Percentiles rank a stretch among this genome's conserved stretches.
phyloP scores from a whole-genome alignment of 2,888 invertebrate genomes.

The Cepaea hortensis region DNA sequence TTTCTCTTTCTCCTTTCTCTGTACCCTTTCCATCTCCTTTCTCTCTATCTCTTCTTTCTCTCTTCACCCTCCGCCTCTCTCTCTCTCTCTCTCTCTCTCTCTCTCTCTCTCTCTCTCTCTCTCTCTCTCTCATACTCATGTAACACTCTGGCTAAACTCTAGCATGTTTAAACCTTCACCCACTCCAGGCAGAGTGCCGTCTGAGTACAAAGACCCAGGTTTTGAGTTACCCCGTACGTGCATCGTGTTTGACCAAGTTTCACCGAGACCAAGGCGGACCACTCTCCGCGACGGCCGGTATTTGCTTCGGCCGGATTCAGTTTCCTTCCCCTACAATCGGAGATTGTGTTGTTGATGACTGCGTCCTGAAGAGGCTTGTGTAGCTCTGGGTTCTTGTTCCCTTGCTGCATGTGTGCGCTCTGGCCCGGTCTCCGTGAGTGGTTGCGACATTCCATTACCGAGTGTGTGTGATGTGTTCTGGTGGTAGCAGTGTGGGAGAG shows the following conservation, averaged over 20 bases:
- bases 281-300: constrained; percentile 23
- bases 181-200: background rate
- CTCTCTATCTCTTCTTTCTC: background rate
- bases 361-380: constrained; percentile 2
- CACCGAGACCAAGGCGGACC: background rate
- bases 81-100: no score
- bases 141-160: no score
- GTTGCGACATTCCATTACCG: constrained; percentile 8
- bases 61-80: no score
- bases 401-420: background rate
- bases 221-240: constrained; percentile 23
- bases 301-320: constrained; percentile 20
- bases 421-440: background rate
- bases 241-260: constrained; percentile 31
- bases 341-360: constrained; percentile 21
- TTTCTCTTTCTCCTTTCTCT: background rate
- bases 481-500: background rate
- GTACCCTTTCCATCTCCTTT: background rate
- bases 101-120: no score
- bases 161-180: background rate
- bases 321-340: background rate
- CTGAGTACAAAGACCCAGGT: constrained; percentile 12
- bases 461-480: no score
- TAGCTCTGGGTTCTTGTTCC: constrained; percentile 14
- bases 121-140: no score